These are phyloP conservation scores for Helobdella robusta DNA, from an alignment of 2,888 invertebrate species.

Conservation along the genomic window DNA sequence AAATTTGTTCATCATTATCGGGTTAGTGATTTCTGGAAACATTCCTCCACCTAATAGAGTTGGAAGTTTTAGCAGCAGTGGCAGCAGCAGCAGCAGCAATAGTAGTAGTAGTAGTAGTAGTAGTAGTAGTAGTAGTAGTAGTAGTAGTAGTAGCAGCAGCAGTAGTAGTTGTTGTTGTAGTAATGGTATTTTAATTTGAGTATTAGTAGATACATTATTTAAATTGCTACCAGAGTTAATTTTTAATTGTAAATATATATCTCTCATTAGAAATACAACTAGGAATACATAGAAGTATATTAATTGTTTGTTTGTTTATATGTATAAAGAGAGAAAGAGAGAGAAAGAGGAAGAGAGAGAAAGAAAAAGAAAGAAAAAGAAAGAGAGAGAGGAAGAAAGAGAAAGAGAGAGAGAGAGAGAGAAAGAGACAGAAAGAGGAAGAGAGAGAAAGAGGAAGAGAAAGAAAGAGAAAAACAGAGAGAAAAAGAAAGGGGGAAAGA, in stretches of 20 bases:
- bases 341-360: not conserved
- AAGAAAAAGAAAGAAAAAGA: not conserved
- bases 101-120: constrained; percentile 27
- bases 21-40: no score
- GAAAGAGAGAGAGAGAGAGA: no score
- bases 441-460: no score
- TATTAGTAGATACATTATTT: constrained; percentile 54
- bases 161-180: constrained; percentile 8
- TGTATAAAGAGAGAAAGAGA: no score
- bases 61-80: not conserved
- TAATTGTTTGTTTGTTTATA: not conserved
- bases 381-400: no score
- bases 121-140: constrained; percentile 27
- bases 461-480: no score
- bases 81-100: constrained; percentile 15
- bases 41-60: no score
- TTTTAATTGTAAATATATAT: not conserved
- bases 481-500: no score
- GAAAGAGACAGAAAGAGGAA: no score
- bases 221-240: not conserved
- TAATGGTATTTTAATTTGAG: constrained; percentile 54
- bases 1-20: no score
- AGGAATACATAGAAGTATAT: not conserved
- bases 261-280: not conserved
- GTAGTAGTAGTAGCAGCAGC: constrained; percentile 25